Conservation (phyloP, 2,888 invertebrate genomes). For the Linnaemya vulpina region DNA sequence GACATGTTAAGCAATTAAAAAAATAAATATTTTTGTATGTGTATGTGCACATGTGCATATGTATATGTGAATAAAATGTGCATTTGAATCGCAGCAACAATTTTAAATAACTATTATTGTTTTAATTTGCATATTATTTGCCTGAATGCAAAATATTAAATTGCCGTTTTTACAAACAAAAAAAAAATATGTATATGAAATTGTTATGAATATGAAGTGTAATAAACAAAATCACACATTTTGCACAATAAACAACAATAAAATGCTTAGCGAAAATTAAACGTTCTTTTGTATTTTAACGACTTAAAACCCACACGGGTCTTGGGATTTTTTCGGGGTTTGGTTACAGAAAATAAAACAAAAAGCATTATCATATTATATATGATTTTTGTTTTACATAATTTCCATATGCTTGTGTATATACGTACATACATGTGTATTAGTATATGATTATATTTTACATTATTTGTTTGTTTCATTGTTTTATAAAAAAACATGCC, state of each 20-base stretch:
- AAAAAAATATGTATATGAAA: constrained; percentile 15
- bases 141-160: constrained; percentile 53
- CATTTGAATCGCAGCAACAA: constrained; percentile 33
- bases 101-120: constrained; percentile 20
- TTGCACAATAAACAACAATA: constrained; percentile 30
- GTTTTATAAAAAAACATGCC: constrained; percentile 6
- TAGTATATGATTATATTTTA: background rate
- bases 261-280: constrained; percentile 58
- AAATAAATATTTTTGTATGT: too few relatives aligned
- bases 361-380: constrained; percentile 56
- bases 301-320: constrained; percentile 60
- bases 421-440: background rate
- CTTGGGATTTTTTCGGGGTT: constrained; percentile 49
- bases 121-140: constrained; percentile 53
- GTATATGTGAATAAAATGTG: constrained; percentile 34
- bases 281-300: constrained; percentile 32
- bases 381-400: constrained; percentile 20
- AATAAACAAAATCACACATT: constrained; percentile 36
- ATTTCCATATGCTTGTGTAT: background rate
- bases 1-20: background rate
- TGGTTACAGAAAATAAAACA: constrained; percentile 45
- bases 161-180: constrained; percentile 29
- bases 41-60: constrained; percentile 41
- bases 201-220: constrained; percentile 58
- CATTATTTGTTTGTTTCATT: background rate